phyloP scores from a whole-genome alignment of 2,797 vertebrate species.

The Poecile montanus region DNA sequence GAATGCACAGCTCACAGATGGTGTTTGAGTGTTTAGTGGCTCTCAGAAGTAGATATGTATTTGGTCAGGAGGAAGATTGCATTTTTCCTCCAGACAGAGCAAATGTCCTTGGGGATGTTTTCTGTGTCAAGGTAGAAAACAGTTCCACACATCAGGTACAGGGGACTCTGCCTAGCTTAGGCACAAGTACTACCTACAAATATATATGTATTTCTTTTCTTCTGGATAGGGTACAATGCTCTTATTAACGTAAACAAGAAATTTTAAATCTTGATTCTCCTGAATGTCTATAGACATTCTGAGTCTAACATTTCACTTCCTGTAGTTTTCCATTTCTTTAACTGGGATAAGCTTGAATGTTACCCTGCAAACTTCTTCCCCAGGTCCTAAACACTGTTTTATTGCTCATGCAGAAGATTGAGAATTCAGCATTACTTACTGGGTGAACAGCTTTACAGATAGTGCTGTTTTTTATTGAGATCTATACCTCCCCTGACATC shows the following conservation, averaged over 20 bases:
- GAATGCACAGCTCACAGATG: slow-evolving; percentile 67
- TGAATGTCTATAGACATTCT: neutral
- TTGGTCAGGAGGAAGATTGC: slow-evolving; percentile 63
- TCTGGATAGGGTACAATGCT: neutral
- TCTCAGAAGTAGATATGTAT: slow-evolving; percentile 58
- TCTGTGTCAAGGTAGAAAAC: slow-evolving; percentile 52
- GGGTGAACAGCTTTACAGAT: neutral
- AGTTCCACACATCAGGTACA: slow-evolving; percentile 13
- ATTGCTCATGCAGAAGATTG: neutral
- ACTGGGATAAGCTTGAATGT: neutral
- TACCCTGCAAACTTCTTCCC: neutral
- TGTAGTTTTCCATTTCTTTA: neutral
- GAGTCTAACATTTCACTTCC: neutral
- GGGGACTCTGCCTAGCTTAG: neutral
- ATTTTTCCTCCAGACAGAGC: slow-evolving; percentile 62
- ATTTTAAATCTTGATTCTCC: neutral
- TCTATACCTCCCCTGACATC: neutral
- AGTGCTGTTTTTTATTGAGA: neutral
- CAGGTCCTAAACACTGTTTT: neutral
- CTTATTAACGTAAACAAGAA: neutral
- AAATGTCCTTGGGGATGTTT: slow-evolving; percentile 68
- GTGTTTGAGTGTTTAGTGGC: slow-evolving; percentile 62
- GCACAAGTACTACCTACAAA: neutral
- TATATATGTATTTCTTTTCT: neutral
- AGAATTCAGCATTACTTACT: neutral